Evolutionary conservation across 2,113 vertebrate species (phyloP).

Genomic region (Gopherus evgoodei): DNA sequence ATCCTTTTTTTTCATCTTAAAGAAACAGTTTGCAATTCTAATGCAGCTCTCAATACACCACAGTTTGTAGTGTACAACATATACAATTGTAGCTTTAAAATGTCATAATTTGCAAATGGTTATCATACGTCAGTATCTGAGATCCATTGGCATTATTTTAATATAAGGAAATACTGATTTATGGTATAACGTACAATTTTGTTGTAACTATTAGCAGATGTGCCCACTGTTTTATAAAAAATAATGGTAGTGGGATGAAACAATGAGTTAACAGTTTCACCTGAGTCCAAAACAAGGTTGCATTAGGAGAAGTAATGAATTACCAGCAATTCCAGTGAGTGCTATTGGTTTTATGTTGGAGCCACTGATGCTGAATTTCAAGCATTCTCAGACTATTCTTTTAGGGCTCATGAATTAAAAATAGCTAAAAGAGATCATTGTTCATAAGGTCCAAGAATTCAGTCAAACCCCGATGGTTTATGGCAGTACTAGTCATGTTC

Average conservation of each 20-base stretch:
- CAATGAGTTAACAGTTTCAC: neutral
- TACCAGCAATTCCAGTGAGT: neutral
- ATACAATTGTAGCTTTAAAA: neutral
- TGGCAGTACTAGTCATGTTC: neutral
- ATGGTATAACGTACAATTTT: neutral
- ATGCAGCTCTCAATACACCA: neutral
- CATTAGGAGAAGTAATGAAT: neutral
- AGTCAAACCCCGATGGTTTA: neutral
- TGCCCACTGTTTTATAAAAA: neutral
- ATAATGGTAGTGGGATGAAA: neutral
- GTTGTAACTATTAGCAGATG: neutral
- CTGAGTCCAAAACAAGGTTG: neutral
- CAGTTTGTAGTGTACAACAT: neutral
- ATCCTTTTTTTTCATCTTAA: slow-evolving; percentile 45
- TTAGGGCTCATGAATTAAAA: neutral
- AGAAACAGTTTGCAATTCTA: neutral
- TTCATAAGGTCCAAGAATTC: neutral
- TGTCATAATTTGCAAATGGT: neutral
- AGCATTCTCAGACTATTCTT: neutral
- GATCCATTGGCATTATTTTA: neutral
- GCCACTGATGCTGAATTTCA: neutral
- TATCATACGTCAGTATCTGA: neutral
- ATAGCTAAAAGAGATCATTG: neutral
- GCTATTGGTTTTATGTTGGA: neutral
- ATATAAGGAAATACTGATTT: accelerated